Evolutionary conservation across 2,113 vertebrate species (phyloP).

Genomic region (Smithornis capensis): DNA sequence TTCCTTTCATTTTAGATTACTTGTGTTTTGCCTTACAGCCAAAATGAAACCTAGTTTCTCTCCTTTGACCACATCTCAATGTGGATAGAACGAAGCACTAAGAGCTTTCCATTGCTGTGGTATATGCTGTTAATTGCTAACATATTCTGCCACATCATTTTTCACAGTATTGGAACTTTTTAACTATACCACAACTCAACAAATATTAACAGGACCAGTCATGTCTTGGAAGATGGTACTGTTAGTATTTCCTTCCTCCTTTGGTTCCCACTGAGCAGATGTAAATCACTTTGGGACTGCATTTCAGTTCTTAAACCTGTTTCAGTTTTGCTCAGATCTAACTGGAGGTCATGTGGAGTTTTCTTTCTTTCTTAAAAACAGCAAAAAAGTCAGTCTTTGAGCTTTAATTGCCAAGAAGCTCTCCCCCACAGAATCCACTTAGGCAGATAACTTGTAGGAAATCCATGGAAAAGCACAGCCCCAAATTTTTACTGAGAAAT

Average conservation of each 20-base stretch:
- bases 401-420: constrained; percentile 31
- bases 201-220: constrained; percentile 48
- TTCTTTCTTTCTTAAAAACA: constrained; percentile 12
- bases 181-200: constrained; percentile 49
- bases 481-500: neutral
- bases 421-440: neutral
- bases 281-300: constrained; percentile 31
- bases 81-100: constrained; percentile 38
- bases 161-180: constrained; percentile 44
- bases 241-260: constrained; percentile 33
- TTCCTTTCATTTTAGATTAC: constrained; percentile 44
- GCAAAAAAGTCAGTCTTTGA: neutral
- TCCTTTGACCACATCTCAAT: constrained; percentile 55
- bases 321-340: constrained; percentile 46
- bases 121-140: constrained; percentile 63
- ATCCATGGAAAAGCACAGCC: neutral
- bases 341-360: constrained; percentile 30
- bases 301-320: constrained; percentile 51
- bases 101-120: constrained; percentile 50
- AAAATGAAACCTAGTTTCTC: constrained; percentile 62
- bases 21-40: constrained; percentile 61
- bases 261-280: constrained; percentile 42
- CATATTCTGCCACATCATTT: constrained; percentile 55
- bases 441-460: neutral
- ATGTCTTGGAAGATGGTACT: constrained; percentile 44